These are phyloP conservation scores for Heterohyrax brucei DNA, from an alignment of 2,797 vertebrate genomes.

Conservation along the genomic window DNA sequence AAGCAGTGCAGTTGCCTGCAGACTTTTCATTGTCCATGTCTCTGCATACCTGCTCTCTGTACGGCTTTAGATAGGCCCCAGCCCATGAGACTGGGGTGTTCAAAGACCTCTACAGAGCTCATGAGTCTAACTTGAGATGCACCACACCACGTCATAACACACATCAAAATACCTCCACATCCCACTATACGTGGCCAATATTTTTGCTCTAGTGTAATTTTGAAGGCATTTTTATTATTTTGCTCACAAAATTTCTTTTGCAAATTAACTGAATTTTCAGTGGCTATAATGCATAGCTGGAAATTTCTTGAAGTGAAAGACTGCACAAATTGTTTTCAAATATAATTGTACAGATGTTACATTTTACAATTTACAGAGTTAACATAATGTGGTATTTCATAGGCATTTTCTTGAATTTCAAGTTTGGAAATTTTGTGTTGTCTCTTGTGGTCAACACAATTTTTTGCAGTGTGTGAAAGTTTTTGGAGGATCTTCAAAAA, in stretches of 20 bases:
- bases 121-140: not conserved
- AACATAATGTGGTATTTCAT: not conserved
- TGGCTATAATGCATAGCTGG: not conserved
- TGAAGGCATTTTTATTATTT: conserved; percentile 51
- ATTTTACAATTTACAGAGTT: not conserved
- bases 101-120: not conserved
- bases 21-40: not conserved
- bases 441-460: not conserved
- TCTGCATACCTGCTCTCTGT: conserved; percentile 20
- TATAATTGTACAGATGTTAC: conserved; percentile 18
- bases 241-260: conserved; percentile 50
- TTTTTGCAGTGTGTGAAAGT: not conserved
- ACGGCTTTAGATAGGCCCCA: not conserved
- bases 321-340: conserved; percentile 62
- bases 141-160: not conserved
- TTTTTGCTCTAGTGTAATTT: conserved; percentile 63
- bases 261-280: conserved; percentile 70
- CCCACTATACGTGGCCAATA: not conserved
- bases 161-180: not conserved
- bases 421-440: conserved; percentile 54
- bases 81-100: not conserved
- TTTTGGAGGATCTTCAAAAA: conserved; percentile 1
- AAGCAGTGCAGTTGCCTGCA: conserved; percentile 46
- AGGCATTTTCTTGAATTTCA: not conserved
- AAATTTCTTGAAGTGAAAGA: conserved; percentile 59